Evolutionary conservation across 1,140 invertebrate species (phyloP).

Genomic region (Conus ventricosus): DNA sequence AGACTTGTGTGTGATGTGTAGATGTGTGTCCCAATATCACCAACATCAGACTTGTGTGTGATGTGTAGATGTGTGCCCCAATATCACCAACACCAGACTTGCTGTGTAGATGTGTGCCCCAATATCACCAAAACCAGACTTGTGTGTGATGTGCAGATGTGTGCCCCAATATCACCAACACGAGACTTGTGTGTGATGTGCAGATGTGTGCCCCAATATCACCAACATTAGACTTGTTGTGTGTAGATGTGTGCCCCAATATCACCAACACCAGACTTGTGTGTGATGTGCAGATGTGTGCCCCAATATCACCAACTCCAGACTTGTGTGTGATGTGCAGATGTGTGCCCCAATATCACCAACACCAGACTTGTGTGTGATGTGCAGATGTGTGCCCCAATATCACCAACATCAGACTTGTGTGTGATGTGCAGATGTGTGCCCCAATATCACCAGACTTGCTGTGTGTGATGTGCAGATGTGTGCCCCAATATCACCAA

Average conservation of each 20-base stretch:
- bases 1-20: slow-evolving; percentile 41
- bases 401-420: slow-evolving; percentile 62
- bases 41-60: slow-evolving; percentile 54
- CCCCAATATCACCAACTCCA: slow-evolving; percentile 67
- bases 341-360: slow-evolving; percentile 67
- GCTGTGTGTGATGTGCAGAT: slow-evolving; percentile 47
- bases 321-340: slow-evolving; percentile 44
- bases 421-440: slow-evolving; percentile 50
- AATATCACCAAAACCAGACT: slow-evolving; percentile 66
- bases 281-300: slow-evolving; percentile 52
- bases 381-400: slow-evolving; percentile 65
- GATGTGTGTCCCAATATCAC: slow-evolving; percentile 67
- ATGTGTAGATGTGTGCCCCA: slow-evolving; percentile 62
- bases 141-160: slow-evolving; percentile 46
- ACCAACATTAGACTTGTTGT: slow-evolving; percentile 49
- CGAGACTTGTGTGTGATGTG: slow-evolving; percentile 39
- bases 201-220: slow-evolving; percentile 68
- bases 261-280: slow-evolving; percentile 62
- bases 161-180: slow-evolving; percentile 68
- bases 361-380: slow-evolving; percentile 54
- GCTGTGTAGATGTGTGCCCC: slow-evolving; percentile 58
- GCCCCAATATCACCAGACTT: slow-evolving; percentile 69
- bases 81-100: slow-evolving; percentile 63
- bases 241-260: slow-evolving; percentile 65
- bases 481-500: slow-evolving; percentile 68